Base-by-base conservation (phyloP, 2,797 vertebrate genomes). In the Microtus agrestis region DNA sequence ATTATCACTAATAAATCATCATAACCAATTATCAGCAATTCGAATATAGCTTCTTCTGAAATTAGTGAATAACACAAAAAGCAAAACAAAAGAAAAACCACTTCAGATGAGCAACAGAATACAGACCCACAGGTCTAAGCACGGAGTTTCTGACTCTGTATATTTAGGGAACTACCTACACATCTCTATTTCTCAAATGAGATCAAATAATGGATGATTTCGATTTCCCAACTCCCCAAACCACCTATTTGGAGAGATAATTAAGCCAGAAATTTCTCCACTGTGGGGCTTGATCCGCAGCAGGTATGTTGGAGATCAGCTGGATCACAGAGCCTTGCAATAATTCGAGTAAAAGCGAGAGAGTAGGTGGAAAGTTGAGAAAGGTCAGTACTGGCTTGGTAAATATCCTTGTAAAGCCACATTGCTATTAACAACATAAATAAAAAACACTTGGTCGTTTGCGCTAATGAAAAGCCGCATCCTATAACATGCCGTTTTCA, bases 391-490 rank as follows among this genome's bases (percentile, higher is more conserved):
- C 37, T 59, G 14, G 7, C 8, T 29, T 54, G 0, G 34, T 8
- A 21, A 87, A 34, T n/a, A 79, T 40, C 8, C 54, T 51, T 56
- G 87, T 48, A 93, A 96, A 88, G 43, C 59, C 51, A 69, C 12
- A 65, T 61, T 82, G 1, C n/a, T 79, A 40, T 54, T 21, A 61
- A 76, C 84, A 80, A 46, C 2, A 4, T 51, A 88, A 51, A 71
- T 40, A 81, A 61, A 14, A 65, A 85, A 31, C 31, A 21, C 34
- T 93, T 89, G 78, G 56, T 84, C 37, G 89, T 81, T 95, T 86
- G 51, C 14, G 89, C 15, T 88, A 91, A 48, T 7, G 59, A 94
- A 69, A 86, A 40, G 29, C 21, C 43, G 0, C 37, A 34, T 82
- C 91, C 81, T 78, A 73, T 13, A 96, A 43, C 7, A 51, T 67